Evolutionary conservation across 1,140 invertebrate species (phyloP).

Genomic region (Solenopsis invicta): DNA sequence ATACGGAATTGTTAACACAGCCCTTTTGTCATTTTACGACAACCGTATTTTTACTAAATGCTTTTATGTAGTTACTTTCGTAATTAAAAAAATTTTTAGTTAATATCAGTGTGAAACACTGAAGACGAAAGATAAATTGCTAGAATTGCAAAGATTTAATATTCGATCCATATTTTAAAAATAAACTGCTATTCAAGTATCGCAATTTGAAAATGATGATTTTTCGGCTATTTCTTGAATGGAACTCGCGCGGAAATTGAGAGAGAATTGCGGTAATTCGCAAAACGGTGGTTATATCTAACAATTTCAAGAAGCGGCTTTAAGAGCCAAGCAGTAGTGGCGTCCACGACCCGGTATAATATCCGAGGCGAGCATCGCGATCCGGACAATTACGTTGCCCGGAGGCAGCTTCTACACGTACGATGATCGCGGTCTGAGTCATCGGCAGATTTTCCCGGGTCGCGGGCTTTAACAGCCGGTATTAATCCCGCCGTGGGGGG

Average conservation of each 20-base stretch:
- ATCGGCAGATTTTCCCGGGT: constrained; percentile 50
- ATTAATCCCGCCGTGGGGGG: constrained; percentile 70
- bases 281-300: not conserved
- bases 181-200: not conserved
- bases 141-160: not conserved
- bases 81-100: not conserved
- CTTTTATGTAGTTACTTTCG: not conserved
- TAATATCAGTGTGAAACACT: not conserved
- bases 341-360: constrained; percentile 40
- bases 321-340: constrained; percentile 16
- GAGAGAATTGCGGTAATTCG: not conserved
- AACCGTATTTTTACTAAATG: not conserved
- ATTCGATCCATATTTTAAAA: not conserved
- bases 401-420: constrained; percentile 45
- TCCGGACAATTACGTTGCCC: constrained; percentile 48
- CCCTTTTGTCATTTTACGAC: not conserved
- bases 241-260: not conserved
- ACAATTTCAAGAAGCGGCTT: constrained; percentile 10
- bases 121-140: not conserved
- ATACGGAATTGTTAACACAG: not conserved
- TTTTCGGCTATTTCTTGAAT: not conserved
- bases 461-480: constrained; percentile 26
- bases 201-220: not conserved
- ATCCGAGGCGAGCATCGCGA: constrained; percentile 13
- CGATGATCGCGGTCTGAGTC: constrained; percentile 44